Conservation (phyloP, 2,797 vertebrate genomes). For the Tenualosa ilisha region DNA sequence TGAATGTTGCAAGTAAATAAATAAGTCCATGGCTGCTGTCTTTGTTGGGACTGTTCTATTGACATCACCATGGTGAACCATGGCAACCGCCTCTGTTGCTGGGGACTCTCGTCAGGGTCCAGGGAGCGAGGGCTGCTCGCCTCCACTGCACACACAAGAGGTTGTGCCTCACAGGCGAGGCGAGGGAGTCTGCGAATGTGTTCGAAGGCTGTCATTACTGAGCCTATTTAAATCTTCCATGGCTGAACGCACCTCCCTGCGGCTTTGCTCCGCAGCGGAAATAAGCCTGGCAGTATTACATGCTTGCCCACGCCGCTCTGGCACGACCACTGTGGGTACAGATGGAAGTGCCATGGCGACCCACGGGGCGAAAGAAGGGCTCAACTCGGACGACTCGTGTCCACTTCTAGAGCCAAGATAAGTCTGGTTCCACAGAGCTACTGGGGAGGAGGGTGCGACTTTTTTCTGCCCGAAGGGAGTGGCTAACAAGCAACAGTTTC, state of each 20-base stretch:
- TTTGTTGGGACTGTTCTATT: not conserved
- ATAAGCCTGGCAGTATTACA: slow-evolving; percentile 24
- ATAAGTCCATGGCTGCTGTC: not conserved
- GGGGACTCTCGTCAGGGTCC: not conserved
- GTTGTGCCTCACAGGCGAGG: not conserved
- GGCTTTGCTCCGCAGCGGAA: not conserved
- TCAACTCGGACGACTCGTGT: not conserved
- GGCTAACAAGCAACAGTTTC: not conserved
- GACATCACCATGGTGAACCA: not conserved
- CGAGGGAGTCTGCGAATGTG: not conserved
- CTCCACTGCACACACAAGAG: not conserved
- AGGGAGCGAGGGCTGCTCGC: not conserved
- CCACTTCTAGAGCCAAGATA: not conserved
- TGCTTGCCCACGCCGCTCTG: slow-evolving; percentile 5
- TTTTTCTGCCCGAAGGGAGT: not conserved
- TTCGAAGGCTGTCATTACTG: slow-evolving; percentile 13
- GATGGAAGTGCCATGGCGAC: not conserved
- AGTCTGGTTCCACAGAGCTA: not conserved
- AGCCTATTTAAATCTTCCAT: slow-evolving; percentile 22
- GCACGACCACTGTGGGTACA: slow-evolving; percentile 1
- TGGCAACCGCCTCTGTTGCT: not conserved
- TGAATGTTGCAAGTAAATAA: not conserved
- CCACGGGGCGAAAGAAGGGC: not conserved
- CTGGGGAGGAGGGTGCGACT: not conserved
- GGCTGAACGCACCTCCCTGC: slow-evolving; percentile 14